phyloP scores from a whole-genome alignment of 2,797 vertebrate species.

The Xenentodon cancila region DNA sequence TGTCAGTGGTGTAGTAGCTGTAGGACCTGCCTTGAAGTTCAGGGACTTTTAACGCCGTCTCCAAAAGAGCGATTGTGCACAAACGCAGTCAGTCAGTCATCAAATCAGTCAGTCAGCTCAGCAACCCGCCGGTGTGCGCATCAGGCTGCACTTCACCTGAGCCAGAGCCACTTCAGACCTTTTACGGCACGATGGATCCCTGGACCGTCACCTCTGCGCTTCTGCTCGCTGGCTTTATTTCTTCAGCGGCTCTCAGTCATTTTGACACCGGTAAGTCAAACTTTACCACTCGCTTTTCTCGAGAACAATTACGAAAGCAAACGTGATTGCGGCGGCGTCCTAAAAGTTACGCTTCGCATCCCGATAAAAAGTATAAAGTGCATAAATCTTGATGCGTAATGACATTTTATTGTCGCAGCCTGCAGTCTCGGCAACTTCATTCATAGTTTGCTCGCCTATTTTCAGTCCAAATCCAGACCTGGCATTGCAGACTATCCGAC shows the following conservation, averaged over 20 bases:
- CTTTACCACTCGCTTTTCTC: constrained; percentile 22
- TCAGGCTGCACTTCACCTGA: constrained; percentile 74
- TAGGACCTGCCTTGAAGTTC: constrained; percentile 70
- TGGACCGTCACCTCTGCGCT: constrained; percentile 66
- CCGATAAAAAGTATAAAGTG: background rate
- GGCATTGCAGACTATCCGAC: background rate
- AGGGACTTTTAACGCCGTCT: constrained; percentile 61
- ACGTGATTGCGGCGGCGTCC: constrained; percentile 7
- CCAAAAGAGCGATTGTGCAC: constrained; percentile 20
- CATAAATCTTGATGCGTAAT: no score
- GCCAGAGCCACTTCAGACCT: constrained; percentile 15
- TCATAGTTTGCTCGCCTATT: background rate
- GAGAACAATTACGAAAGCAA: background rate
- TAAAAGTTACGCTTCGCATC: constrained; percentile 44
- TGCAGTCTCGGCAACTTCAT: no score
- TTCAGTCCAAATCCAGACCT: background rate
- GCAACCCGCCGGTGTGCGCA: constrained; percentile 46
- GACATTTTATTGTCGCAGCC: background rate
- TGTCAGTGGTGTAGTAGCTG: constrained; percentile 63
- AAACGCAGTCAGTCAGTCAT: background rate
- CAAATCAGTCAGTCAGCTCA: constrained; percentile 1
- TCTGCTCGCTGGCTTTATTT: constrained; percentile 68
- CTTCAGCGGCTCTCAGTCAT: constrained; percentile 68
- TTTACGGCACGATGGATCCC: constrained; percentile 73
- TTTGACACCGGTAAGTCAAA: constrained; percentile 80